Percentiles rank a stretch among this genome's conserved stretches.
These are phyloP conservation scores for Drosophila fulvimacula DNA, from an alignment of 2,888 invertebrate species.

Conservation along the genomic window DNA sequence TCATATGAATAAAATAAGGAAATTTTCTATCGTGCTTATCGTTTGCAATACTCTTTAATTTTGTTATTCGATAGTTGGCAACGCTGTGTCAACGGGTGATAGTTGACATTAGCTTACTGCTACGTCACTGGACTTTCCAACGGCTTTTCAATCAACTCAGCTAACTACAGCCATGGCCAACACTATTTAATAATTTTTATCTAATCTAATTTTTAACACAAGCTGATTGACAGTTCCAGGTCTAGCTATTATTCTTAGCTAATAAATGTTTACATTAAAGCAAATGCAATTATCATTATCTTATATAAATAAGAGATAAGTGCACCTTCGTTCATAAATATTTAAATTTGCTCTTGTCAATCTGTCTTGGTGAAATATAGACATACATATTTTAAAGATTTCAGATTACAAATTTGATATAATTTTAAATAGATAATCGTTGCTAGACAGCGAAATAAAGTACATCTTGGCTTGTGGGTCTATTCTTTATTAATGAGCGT, in stretches of 20 bases:
- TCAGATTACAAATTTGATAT: not conserved
- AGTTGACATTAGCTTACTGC: conserved; percentile 9
- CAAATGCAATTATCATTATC: conserved; percentile 4
- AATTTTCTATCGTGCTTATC: not conserved
- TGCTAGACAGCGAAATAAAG: not conserved
- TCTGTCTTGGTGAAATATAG: not conserved
- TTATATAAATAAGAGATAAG: conserved; percentile 8
- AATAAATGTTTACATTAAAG: not conserved
- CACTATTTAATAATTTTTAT: conserved; percentile 16
- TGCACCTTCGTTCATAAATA: conserved; percentile 5
- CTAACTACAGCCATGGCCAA: not conserved
- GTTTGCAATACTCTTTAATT: not conserved
- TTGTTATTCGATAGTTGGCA: conserved; percentile 17
- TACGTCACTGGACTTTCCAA: conserved; percentile 7
- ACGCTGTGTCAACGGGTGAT: not conserved
- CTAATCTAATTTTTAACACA: conserved; percentile 25
- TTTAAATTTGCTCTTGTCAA: conserved; percentile 10
- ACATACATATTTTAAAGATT: not conserved
- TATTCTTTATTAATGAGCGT: conserved; percentile 47
- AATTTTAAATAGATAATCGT: conserved; percentile 3
- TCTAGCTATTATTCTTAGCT: not conserved
- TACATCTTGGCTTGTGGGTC: conserved; percentile 4
- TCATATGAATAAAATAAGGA: conserved; percentile 5
- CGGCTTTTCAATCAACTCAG: conserved; percentile 17
- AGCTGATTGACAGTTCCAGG: conserved; percentile 6